Base-by-base conservation (phyloP, 2,113 vertebrate genomes). In the Hippopotamus amphibius region DNA sequence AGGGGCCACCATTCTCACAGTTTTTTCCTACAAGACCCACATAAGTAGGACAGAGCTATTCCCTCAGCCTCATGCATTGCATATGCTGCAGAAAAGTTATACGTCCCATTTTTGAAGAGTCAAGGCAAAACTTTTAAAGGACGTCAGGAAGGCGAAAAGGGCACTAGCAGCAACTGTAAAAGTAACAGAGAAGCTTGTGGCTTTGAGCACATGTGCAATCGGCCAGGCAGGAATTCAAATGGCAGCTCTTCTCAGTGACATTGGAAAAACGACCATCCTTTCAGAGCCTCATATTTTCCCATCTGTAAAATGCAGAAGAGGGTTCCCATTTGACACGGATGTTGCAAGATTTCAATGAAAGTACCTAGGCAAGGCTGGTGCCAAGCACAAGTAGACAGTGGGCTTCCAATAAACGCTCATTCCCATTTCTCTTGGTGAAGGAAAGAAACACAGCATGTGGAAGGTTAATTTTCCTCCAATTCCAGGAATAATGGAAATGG, bases 401-500 rank as follows among this genome's bases (percentile, higher is more conserved):
- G 71, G n/a, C 77, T 93, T 48, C 61, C 82, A 11, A 69, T 53
- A 91, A 82, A 21, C 19, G 69, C 13, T 61, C 77, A 8, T 55
- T 77, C 37, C 37, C 15, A n/a, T 21, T 17, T 59, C 14, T 82
- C 89, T 30, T 26, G 6, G 48, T 71, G 30, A 76, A 84, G 68
- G 43, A 77, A 85, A 90, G 74, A 37, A 93, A 66, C 14, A 0
- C 19, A 21, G 43, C 77, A 28, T 2, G 37, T 5, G n/a, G 43
- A 85, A 96, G 92, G 90, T 65, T 80, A 74, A 43, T 19, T 37
- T 21, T 33, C 90, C 43, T 88, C 57, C 37, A 10, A 5, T 82
- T 93, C 72, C 88, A 63, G 93, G 91, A 97, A 88, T 50, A 65
- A 69, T 61, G 26, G 88, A 82, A 72, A 77, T 30, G 69, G 79